A percentile compares a stretch with the other conserved stretches of the same genome.
These are phyloP conservation scores for Xanthostigma xanthostigma DNA, from an alignment of 2,888 invertebrate species.

Conservation along the genomic window DNA sequence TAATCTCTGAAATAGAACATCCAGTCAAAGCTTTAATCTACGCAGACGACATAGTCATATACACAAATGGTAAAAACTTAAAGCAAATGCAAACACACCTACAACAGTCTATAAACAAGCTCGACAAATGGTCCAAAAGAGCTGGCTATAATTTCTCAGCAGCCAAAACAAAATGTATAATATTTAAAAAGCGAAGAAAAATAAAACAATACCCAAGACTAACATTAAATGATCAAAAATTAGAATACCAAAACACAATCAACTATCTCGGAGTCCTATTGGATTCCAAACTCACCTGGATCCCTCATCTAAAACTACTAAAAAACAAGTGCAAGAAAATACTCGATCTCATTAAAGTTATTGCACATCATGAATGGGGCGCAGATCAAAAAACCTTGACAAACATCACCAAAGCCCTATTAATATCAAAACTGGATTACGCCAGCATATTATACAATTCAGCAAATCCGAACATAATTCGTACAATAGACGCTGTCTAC, in stretches of 20 bases:
- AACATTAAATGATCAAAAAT: neutral
- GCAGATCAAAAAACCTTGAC: neutral
- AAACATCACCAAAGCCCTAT: neutral
- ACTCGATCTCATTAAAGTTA: slow-evolving; percentile 1
- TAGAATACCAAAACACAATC: neutral
- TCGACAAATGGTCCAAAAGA: slow-evolving; percentile 1
- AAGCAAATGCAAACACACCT: slow-evolving; percentile 2
- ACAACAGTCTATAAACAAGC: slow-evolving; percentile 7
- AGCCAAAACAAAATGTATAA: slow-evolving; percentile 6
- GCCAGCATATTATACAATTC: too few species aligned
- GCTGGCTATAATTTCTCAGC: slow-evolving; percentile 9
- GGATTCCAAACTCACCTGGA: slow-evolving; percentile 3
- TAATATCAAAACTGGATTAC: too few species aligned
- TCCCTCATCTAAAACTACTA: slow-evolving; percentile 1
- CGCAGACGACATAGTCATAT: neutral
- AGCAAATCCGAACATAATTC: too few species aligned
- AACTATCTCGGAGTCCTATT: slow-evolving; percentile 1
- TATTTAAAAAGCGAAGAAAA: slow-evolving; percentile 2
- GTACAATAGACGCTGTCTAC: too few species aligned
- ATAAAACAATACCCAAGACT: neutral
- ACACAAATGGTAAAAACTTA: slow-evolving; percentile 4
- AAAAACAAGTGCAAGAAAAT: slow-evolving; percentile 3
- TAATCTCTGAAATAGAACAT: too few species aligned
- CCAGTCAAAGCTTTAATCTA: neutral
- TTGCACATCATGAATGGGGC: slow-evolving; percentile 1